Evolutionary conservation across 2,888 invertebrate genomes (phyloP), one percentile per base, ranked within the genome.

Genomic region (Leptarthrus brevirostris): DNA sequence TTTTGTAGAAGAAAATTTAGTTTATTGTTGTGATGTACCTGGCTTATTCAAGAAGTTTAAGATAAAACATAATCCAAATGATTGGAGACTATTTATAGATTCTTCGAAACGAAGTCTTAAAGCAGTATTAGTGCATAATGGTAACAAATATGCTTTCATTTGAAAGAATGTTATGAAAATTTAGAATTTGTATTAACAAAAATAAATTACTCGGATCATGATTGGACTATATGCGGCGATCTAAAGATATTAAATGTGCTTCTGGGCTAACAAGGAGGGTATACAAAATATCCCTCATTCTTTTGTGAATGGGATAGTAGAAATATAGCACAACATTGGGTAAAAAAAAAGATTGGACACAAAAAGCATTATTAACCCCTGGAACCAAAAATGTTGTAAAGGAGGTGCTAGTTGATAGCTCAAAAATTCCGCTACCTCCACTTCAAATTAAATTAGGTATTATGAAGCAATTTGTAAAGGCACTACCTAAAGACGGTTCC

Each of bases 141-240:
- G n/a, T n/a, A n/a, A n/a, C n/a, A n/a, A n/a, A n/a, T 16, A 53
- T 18, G 20, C 22, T 53, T 20, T 4, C 47, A 58, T 72, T 47
- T 72, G 24, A 72, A 72, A 16, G 58, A 72, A 24, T 16, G 26
- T n/a, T 58, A 47, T 24, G 72, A 53, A 53, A 53, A 53, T 53
- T 53, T 53, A 20, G 53, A 53, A 6, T 20, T 53, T 6, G 4
- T 53, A 2, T 20, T 53, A 40, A 34, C 1, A 16, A 54, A 72
- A 54, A 53, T 72, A 16, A 36, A 18, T 5, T 70, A 72, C 56
- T 8, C 26, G 14, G 10, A 56, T 12, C 40, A 72, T 14, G 22
- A 16, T 53, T 72, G 58, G 47, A 58, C 12, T 1, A 30, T 56
- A 14, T 58, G 47, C 40, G 72, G 47, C 14, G 72, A 58, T 22